phyloP scores from a whole-genome alignment of 2,888 invertebrate species.

The Azorinus chamasolen region DNA sequence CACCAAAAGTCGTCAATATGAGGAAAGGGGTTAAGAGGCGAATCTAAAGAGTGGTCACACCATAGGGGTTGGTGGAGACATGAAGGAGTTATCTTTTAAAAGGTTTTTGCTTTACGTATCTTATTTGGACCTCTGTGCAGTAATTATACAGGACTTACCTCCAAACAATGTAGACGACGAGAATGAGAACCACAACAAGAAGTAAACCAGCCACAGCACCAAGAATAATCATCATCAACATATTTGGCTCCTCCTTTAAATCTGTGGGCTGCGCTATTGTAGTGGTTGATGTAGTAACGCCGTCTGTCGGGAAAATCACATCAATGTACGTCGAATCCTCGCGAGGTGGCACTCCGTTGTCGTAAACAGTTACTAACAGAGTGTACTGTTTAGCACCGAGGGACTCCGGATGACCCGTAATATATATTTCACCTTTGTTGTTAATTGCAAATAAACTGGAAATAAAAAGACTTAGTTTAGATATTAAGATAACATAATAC shows the following conservation, averaged over 20 bases:
- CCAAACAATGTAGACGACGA: conserved; percentile 70
- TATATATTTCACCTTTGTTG: conserved; percentile 64
- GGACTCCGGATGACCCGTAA: conserved; percentile 56
- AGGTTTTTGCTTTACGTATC: no score
- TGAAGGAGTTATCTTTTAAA: no score
- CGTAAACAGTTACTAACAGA: conserved; percentile 70
- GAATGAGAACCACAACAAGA: conserved; percentile 67
- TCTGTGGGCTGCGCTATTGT: conserved; percentile 6
- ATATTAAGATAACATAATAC: no score
- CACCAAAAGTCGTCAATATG: no score
- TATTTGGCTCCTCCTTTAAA: conserved; percentile 30
- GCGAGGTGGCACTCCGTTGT: conserved; percentile 71
- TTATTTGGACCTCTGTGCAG: no score
- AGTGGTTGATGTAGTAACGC: conserved; percentile 15
- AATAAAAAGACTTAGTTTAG: background rate
- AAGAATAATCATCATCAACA: conserved; percentile 57
- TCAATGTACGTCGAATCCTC: conserved; percentile 64
- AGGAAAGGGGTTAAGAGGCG: no score
- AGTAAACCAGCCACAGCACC: conserved; percentile 67
- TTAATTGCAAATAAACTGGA: conserved; percentile 75
- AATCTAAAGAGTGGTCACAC: no score
- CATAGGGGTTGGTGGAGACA: no score
- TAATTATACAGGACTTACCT: conserved; percentile 66
- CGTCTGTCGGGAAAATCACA: conserved; percentile 69
- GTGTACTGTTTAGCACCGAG: conserved; percentile 61